phyloP scores from a whole-genome alignment of 30 jellyfish, hydroid and myxozoan genomes.

The Cassiopea xamachana region DNA sequence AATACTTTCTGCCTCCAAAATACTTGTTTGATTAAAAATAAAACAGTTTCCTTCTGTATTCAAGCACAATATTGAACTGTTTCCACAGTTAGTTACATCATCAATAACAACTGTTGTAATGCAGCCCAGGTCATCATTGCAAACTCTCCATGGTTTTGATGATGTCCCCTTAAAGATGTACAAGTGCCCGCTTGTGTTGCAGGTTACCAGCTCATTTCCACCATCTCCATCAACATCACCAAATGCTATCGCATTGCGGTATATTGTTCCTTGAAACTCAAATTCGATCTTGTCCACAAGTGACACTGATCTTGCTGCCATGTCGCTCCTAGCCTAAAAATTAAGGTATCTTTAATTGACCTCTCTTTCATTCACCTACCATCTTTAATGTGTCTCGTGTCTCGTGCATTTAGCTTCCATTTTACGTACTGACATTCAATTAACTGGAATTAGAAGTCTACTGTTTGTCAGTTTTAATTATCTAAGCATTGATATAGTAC shows the following conservation, averaged over 20 bases:
- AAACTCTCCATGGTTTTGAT: conserved; percentile 75
- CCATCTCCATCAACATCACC: conserved; percentile 95
- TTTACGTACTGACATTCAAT: not conserved
- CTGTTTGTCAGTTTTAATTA: too few relatives aligned
- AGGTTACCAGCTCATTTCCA: conserved; percentile 77
- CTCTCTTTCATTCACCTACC: not conserved
- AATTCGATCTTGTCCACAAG: conserved; percentile 83
- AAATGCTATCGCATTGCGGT: conserved; percentile 80
- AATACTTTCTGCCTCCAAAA: not conserved
- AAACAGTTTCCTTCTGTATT: conserved; percentile 70
- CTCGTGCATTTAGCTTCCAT: not conserved
- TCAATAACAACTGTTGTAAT: conserved; percentile 59
- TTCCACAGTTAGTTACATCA: conserved; percentile 39
- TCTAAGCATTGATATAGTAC: too few relatives aligned
- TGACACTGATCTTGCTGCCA: conserved; percentile 84
- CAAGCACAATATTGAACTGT: conserved; percentile 13
- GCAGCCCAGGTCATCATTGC: conserved; percentile 69
- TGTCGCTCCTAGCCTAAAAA: not conserved
- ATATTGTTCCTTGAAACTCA: conserved; percentile 84
- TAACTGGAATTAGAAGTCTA: too few relatives aligned
- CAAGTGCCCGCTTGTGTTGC: conserved; percentile 88
- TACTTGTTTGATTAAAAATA: conserved; percentile 22
- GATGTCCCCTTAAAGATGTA: conserved; percentile 80
- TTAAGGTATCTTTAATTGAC: not conserved
- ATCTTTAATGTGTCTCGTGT: not conserved